Percentiles rank a stretch among this genome's conserved stretches.
These are phyloP conservation scores for Catharus minimus DNA, from an alignment of 2,113 vertebrate genomes.

Conservation along the genomic window DNA sequence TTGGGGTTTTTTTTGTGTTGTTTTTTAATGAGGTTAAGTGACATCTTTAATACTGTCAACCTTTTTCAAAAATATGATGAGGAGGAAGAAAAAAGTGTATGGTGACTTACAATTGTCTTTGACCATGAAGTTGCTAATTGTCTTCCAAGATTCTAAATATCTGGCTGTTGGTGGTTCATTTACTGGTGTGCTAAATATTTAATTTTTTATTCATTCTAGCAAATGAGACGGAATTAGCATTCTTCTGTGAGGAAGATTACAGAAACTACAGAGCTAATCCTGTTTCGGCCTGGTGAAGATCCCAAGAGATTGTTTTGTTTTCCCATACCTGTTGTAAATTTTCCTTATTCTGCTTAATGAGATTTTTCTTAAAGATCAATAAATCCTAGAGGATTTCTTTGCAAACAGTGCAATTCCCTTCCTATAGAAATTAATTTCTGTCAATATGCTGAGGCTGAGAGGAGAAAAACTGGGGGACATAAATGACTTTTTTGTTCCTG, in stretches of 20 bases:
- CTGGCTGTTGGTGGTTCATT: slow-evolving; percentile 8
- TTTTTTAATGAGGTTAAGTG: not conserved
- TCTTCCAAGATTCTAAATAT: not conserved
- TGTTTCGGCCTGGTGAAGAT: slow-evolving; percentile 75
- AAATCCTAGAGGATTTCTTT: slow-evolving; percentile 68
- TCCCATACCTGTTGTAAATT: slow-evolving; percentile 62
- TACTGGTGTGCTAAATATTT: slow-evolving; percentile 44
- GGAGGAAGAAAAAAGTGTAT: too few relatives aligned
- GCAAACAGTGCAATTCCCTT: slow-evolving; percentile 44
- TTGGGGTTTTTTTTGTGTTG: not conserved
- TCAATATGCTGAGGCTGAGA: not conserved
- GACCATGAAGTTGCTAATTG: not conserved
- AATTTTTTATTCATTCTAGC: slow-evolving; percentile 72
- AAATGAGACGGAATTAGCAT: slow-evolving; percentile 92
- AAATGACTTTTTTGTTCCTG: not conserved
- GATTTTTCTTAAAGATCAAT: slow-evolving; percentile 72
- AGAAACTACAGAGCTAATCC: slow-evolving; percentile 86
- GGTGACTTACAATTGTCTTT: not conserved
- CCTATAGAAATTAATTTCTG: slow-evolving; percentile 52
- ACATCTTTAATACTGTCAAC: not conserved
- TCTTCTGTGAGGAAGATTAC: slow-evolving; percentile 90
- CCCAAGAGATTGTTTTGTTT: slow-evolving; percentile 52
- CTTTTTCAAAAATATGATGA: not conserved
- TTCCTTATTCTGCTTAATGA: slow-evolving; percentile 66
- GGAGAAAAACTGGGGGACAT: not conserved